Percentiles rank a stretch among this genome's conserved stretches.
phyloP scores from a whole-genome alignment of 2,888 invertebrate species.

The Melanophora roralis region DNA sequence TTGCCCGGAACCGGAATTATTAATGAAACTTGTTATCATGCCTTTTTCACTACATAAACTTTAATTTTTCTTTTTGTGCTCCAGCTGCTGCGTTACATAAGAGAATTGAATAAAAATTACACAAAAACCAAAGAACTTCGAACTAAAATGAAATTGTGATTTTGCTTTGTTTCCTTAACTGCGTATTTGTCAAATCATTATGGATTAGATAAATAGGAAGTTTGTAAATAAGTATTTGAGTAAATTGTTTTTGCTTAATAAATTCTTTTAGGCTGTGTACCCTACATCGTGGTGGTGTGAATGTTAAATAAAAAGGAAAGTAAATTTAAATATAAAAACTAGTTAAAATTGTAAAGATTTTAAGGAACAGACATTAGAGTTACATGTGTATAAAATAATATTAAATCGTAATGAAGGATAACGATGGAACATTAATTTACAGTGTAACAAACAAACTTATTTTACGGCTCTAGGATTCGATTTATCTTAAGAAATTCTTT shows the following conservation, averaged over 20 bases:
- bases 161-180: constrained; percentile 13
- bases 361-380: no score
- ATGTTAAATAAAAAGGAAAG: no score
- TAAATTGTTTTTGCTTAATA: not conserved
- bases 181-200: constrained; percentile 43
- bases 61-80: constrained; percentile 59
- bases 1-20: constrained; percentile 69
- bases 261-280: not conserved
- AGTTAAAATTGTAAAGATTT: no score
- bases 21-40: constrained; percentile 76
- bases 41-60: constrained; percentile 77
- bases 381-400: no score
- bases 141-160: not conserved
- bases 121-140: not conserved
- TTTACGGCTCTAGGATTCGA: no score
- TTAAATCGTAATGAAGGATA: no score
- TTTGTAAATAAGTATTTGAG: not conserved
- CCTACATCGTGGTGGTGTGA: not conserved
- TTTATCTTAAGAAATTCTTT: no score
- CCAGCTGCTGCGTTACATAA: not conserved
- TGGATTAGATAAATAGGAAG: constrained; percentile 27
- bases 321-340: no score
- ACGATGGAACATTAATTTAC: no score
- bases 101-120: not conserved
- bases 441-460: no score